Conservation (phyloP, 2,113 vertebrate species). For the Anhinga rufa region DNA sequence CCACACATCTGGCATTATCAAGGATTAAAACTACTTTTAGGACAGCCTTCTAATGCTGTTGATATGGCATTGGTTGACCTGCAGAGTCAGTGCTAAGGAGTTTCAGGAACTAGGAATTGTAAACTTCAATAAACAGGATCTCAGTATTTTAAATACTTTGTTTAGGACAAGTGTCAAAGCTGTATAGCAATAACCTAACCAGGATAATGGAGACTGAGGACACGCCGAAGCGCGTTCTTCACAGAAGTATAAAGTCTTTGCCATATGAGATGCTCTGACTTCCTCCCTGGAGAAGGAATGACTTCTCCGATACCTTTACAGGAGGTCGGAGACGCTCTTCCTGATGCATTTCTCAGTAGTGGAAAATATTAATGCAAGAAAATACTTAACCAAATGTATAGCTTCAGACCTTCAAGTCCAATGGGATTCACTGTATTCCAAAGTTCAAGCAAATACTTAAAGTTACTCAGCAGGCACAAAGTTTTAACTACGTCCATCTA, state of each 20-base stretch:
- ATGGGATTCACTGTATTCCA: background rate
- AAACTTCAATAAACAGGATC: background rate
- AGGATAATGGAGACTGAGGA: background rate
- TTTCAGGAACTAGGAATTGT: background rate
- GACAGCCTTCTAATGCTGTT: background rate
- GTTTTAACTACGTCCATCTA: background rate
- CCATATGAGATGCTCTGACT: rapidly evolving
- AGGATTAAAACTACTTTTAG: background rate
- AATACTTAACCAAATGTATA: background rate
- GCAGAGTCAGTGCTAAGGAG: background rate
- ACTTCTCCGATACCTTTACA: background rate
- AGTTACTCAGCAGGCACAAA: background rate
- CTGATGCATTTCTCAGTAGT: background rate
- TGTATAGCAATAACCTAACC: background rate
- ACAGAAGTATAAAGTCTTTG: background rate
- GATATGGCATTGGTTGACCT: background rate
- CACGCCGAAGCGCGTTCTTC: background rate
- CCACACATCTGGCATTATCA: rapidly evolving
- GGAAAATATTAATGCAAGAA: background rate
- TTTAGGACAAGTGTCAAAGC: background rate
- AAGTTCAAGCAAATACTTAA: background rate
- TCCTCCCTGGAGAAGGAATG: background rate
- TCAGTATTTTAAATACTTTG: background rate
- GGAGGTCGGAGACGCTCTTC: background rate
- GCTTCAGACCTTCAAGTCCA: background rate